Conservation (phyloP, 2,113 vertebrate species). For the Saimiri boliviensis region DNA sequence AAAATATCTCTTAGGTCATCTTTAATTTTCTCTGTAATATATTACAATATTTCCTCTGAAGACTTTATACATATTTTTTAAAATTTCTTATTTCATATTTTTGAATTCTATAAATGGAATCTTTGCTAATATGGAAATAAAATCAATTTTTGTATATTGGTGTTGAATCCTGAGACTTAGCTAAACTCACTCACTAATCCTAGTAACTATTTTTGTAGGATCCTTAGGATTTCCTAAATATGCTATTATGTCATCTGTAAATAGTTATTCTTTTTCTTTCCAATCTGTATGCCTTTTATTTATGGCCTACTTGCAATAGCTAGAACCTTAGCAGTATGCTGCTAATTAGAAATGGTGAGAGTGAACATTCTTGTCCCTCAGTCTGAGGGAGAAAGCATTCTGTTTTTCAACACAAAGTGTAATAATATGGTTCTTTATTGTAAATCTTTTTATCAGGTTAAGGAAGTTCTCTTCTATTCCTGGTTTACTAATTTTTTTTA, state of each 20-base stretch:
- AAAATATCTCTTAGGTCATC: not conserved
- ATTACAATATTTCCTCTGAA: not conserved
- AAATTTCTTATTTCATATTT: not conserved
- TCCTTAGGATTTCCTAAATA: not conserved
- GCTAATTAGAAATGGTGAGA: not conserved
- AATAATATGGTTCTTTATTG: not conserved
- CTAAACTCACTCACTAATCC: not conserved
- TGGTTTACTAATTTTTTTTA: not conserved
- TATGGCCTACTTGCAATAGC: not conserved
- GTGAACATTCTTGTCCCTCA: not conserved
- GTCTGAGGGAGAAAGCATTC: not conserved
- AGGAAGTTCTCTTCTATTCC: not conserved
- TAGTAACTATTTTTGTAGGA: not conserved
- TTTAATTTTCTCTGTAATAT: not conserved
- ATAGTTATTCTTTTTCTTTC: not conserved
- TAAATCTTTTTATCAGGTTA: not conserved
- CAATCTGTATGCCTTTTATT: not conserved
- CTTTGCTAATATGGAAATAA: not conserved
- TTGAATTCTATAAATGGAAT: not conserved
- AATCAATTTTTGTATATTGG: not conserved
- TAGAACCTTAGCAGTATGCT: not conserved
- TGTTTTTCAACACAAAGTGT: not conserved
- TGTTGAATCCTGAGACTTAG: not conserved
- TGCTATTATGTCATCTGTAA: not conserved
- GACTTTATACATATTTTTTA: not conserved